These are phyloP conservation scores for Haliclystus octoradiatus DNA, from an alignment of 30 jellyfish, hydroid and myxozoan genomes.

Conservation along the genomic window DNA sequence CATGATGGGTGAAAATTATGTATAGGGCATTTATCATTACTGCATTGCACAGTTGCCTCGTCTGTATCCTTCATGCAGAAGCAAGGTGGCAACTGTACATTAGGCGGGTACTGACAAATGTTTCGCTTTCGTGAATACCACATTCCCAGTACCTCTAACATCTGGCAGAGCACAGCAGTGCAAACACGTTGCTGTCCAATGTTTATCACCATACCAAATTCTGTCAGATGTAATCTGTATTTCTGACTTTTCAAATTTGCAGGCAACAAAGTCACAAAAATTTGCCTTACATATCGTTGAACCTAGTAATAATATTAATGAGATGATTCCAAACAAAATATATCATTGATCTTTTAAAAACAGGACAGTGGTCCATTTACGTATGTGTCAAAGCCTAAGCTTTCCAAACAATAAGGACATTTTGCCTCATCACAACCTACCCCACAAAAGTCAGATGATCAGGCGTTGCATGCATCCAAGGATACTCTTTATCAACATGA, in stretches of 20 bases:
- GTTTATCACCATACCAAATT: constrained; percentile 15
- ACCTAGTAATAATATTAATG: constrained; percentile 28
- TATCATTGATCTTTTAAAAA: constrained; percentile 11
- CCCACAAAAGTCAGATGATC: background rate
- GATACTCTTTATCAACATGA: background rate
- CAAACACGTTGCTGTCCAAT: constrained; percentile 25
- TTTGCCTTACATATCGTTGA: constrained; percentile 20
- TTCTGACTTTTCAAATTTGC: too few species aligned
- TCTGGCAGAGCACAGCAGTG: constrained; percentile 30
- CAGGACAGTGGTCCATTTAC: constrained; percentile 8
- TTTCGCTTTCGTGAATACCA: constrained; percentile 34
- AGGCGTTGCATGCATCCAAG: background rate
- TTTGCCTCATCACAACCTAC: constrained; percentile 4
- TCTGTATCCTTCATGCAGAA: constrained; percentile 18
- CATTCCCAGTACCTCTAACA: constrained; percentile 22
- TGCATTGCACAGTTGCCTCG: constrained; percentile 10
- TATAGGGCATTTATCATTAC: constrained; percentile 19
- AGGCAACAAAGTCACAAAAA: too few species aligned
- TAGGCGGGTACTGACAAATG: constrained; percentile 18
- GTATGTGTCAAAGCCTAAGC: constrained; percentile 3
- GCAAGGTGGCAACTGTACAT: constrained; percentile 7
- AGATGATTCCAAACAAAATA: background rate
- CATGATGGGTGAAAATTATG: constrained; percentile 27
- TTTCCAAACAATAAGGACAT: constrained; percentile 33
- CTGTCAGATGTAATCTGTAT: constrained; percentile 25